Conservation (phyloP, 2,797 vertebrate genomes). For the Pipistrellus pygmaeus region DNA sequence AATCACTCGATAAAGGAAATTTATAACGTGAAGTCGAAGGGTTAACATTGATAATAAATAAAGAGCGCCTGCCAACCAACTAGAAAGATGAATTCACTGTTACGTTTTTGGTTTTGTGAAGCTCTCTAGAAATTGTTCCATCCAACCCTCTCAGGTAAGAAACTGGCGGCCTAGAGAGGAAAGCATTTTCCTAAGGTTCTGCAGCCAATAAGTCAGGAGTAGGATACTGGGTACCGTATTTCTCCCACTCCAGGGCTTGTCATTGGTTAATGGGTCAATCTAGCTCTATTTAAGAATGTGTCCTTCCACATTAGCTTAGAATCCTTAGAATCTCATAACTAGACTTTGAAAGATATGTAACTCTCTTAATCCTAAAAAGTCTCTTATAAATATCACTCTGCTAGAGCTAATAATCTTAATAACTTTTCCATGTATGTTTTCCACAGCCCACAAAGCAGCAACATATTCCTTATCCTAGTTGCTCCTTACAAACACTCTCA, state of each 20-base stretch:
- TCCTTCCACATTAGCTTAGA: conserved; percentile 52
- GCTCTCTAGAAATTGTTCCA: neutral
- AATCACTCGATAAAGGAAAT: conserved; percentile 36
- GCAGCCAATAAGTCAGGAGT: neutral
- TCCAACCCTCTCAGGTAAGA: neutral
- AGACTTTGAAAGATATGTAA: conserved; percentile 58
- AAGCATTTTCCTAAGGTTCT: conserved; percentile 48
- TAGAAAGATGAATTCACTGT: conserved; percentile 61
- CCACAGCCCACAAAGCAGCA: neutral
- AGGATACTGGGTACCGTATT: neutral
- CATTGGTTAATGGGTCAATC: conserved; percentile 45
- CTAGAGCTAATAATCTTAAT: conserved; percentile 37
- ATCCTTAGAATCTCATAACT: conserved; percentile 48
- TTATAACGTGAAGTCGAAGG: conserved; percentile 19
- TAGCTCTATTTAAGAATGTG: conserved; percentile 46
- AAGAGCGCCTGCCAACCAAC: conserved; percentile 38
- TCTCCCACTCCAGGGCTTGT: conserved; percentile 43
- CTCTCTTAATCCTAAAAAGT: conserved; percentile 43
- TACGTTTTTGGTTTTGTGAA: conserved; percentile 23
- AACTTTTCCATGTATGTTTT: conserved; percentile 43
- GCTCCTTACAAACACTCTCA: conserved; percentile 61
- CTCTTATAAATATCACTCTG: conserved; percentile 21
- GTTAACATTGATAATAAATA: conserved; percentile 62
- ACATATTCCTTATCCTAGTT: conserved; percentile 40
- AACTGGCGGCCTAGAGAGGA: neutral